Percentiles rank a stretch among this genome's conserved stretches.
phyloP scores from a whole-genome alignment of 1,140 invertebrate species.

The Heliconius nattereri region DNA sequence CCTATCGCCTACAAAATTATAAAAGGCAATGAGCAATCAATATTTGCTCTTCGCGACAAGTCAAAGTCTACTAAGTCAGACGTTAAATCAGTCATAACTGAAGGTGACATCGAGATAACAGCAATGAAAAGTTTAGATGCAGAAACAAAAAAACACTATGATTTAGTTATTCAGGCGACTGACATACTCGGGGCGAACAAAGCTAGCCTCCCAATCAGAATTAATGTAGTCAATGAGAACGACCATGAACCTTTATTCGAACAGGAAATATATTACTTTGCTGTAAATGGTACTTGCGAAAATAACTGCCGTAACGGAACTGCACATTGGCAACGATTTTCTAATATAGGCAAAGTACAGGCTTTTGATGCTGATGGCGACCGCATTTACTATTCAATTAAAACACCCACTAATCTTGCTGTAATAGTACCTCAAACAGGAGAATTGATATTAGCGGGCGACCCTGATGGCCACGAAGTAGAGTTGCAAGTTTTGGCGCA shows the following conservation, averaged over 20 bases:
- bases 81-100: constrained; percentile 82
- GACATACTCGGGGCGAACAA: constrained; percentile 88
- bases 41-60: constrained; percentile 87
- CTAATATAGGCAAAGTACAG: constrained; percentile 89
- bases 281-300: constrained; percentile 83
- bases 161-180: constrained; percentile 87
- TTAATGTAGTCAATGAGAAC: constrained; percentile 92
- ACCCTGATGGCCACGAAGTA: constrained; percentile 86
- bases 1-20: constrained; percentile 90
- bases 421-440: constrained; percentile 96
- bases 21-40: constrained; percentile 85
- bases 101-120: constrained; percentile 85
- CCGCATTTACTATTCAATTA: constrained; percentile 90
- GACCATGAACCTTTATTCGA: constrained; percentile 94
- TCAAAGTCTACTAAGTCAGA: constrained; percentile 81
- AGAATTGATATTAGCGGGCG: constrained; percentile 90
- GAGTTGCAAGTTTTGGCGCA: constrained; percentile 90
- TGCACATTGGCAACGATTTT: constrained; percentile 87
- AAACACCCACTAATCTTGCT: constrained; percentile 88
- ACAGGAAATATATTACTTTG: constrained; percentile 89
- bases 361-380: constrained; percentile 94
- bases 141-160: constrained; percentile 86
- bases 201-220: constrained; percentile 86
- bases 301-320: constrained; percentile 79
- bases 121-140: constrained; percentile 88